These are phyloP conservation scores for Axis porcinus DNA, from an alignment of 2,113 vertebrate genomes.

Conservation along the genomic window DNA sequence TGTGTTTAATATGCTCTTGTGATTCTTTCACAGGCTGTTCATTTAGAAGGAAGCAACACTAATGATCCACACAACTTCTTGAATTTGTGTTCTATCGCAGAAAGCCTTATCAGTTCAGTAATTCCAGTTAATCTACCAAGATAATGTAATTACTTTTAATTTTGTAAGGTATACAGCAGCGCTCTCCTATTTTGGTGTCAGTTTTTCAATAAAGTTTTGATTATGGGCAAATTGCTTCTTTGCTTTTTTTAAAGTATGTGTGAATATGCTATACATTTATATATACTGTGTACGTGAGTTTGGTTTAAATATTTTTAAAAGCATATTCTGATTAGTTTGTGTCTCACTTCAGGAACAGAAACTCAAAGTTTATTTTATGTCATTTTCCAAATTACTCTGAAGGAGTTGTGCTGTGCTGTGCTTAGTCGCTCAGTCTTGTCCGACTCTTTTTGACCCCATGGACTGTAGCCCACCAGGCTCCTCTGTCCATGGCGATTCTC, in stretches of 20 bases:
- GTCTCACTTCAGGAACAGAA: neutral
- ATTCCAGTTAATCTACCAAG: conserved; percentile 61
- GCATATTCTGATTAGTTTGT: neutral
- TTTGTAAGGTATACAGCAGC: conserved; percentile 67
- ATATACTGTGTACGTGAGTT: neutral
- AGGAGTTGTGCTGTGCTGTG: neutral
- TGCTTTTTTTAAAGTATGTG: neutral
- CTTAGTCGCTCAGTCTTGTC: neutral
- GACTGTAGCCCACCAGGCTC: neutral
- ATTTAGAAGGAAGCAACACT: conserved; percentile 93
- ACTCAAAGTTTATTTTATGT: neutral
- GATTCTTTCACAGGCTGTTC: conserved; percentile 87
- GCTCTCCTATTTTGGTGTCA: conserved; percentile 71
- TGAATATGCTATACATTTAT: neutral
- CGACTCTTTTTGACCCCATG: neutral
- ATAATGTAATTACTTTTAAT: conserved; percentile 66
- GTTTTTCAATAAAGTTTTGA: conserved; percentile 78
- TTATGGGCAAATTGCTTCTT: conserved; percentile 52
- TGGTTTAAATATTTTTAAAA: conserved; percentile 25
- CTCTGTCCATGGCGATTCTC: neutral
- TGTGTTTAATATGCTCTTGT: neutral
- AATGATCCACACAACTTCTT: conserved; percentile 61
- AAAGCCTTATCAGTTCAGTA: conserved; percentile 79
- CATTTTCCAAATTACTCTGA: neutral
- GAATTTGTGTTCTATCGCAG: conserved; percentile 59